Conservation (phyloP, 2,888 invertebrate genomes). For the Phengaris alcon region DNA sequence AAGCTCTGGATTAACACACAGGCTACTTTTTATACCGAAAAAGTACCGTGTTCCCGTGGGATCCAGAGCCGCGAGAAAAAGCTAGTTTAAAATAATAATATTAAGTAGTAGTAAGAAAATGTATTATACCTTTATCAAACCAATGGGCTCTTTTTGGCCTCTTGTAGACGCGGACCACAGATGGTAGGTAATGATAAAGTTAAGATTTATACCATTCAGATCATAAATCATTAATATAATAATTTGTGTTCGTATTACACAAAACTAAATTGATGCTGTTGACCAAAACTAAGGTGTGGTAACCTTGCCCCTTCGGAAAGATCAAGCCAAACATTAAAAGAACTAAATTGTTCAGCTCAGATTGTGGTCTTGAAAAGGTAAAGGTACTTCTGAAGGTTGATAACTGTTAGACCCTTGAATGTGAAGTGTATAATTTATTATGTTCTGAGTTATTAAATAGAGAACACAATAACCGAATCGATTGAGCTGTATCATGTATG, state of each 20-base stretch:
- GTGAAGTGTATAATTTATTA: slow-evolving; percentile 13
- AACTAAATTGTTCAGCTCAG: neutral
- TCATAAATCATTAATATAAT: neutral
- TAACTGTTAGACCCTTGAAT: slow-evolving; percentile 19
- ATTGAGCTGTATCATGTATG: neutral
- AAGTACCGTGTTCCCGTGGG: too few relatives aligned
- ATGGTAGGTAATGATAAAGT: neutral
- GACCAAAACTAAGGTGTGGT: neutral
- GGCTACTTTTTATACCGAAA: too few relatives aligned
- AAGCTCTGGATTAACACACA: too few relatives aligned
- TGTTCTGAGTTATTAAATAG: slow-evolving; percentile 12
- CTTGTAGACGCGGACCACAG: neutral
- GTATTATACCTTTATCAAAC: neutral
- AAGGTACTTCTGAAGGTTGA: neutral
- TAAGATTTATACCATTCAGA: neutral
- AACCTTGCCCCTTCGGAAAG: neutral
- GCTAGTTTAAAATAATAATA: neutral
- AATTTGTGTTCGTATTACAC: slow-evolving; percentile 1
- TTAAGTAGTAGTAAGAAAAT: neutral
- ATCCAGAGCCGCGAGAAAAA: neutral
- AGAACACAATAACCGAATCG: neutral
- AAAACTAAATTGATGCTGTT: slow-evolving; percentile 2
- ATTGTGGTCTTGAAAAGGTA: slow-evolving; percentile 27
- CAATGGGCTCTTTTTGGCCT: neutral
- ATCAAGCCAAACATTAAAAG: slow-evolving; percentile 12